Evolutionary conservation across 2,888 invertebrate genomes (phyloP).

Genomic region (Aphrophora alni): DNA sequence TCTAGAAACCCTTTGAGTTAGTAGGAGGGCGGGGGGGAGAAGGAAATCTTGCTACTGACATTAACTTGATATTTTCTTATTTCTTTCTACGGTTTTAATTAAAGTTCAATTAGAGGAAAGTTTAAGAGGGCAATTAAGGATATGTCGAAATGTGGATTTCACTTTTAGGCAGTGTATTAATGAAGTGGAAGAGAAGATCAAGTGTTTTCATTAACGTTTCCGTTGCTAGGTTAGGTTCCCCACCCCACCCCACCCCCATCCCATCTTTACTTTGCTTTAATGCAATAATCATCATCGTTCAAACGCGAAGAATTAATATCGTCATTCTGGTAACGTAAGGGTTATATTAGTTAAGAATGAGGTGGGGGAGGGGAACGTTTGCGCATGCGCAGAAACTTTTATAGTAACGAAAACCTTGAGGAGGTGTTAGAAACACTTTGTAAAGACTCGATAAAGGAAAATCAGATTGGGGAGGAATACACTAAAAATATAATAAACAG

Average conservation of each 20-base stretch:
- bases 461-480: no score
- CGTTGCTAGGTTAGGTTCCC: neutral
- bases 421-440: no score
- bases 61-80: conserved; percentile 2
- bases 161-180: neutral
- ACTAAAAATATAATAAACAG: no score
- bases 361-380: neutral
- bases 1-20: neutral
- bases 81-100: conserved; percentile 2
- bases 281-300: neutral
- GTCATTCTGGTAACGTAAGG: neutral
- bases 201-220: neutral
- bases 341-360: no score
- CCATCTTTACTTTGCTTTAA: neutral
- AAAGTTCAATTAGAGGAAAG: neutral
- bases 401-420: no score
- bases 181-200: neutral
- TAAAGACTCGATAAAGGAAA: no score
- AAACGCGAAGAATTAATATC: neutral
- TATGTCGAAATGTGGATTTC: conserved; percentile 4
- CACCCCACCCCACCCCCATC: neutral
- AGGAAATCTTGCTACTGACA: neutral
- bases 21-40: neutral
- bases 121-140: neutral
- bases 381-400: neutral